Conservation (phyloP, 2,113 vertebrate genomes). For the Anolis sagrei region DNA sequence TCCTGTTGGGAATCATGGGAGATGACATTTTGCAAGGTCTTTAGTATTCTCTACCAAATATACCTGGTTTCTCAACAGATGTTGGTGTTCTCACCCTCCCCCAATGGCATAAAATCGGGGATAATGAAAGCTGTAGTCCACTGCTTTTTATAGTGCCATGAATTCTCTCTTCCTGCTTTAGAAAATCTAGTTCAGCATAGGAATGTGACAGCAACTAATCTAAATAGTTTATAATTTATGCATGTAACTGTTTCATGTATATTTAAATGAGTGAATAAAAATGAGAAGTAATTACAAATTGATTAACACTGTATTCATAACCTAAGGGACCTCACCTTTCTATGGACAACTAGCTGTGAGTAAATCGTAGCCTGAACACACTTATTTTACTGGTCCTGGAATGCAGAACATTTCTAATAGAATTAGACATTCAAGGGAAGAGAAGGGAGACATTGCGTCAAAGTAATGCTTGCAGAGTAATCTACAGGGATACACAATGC, state of each 20-base stretch:
- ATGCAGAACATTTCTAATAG: neutral
- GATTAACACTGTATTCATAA: constrained; percentile 46
- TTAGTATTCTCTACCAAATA: too few species aligned
- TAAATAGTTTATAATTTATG: neutral
- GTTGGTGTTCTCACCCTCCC: too few species aligned
- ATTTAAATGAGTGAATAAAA: constrained; percentile 46
- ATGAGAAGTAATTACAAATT: constrained; percentile 47
- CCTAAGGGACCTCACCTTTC: constrained; percentile 34
- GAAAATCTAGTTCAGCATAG: neutral
- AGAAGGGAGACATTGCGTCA: neutral
- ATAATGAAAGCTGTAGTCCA: too few species aligned
- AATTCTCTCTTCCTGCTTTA: neutral
- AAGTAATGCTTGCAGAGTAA: constrained; percentile 28
- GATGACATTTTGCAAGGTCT: too few species aligned
- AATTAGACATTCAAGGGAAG: constrained; percentile 41
- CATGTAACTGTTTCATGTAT: constrained; percentile 24
- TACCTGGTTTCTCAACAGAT: too few species aligned
- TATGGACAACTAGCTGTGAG: constrained; percentile 30
- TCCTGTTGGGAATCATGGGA: too few species aligned
- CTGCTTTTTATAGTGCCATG: too few species aligned
- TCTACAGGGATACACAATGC: constrained; percentile 32
- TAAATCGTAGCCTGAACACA: constrained; percentile 26
- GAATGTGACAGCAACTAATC: constrained; percentile 15
- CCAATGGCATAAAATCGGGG: too few species aligned
- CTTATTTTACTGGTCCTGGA: constrained; percentile 27